Conservation (phyloP, 2,113 vertebrate genomes). For the Grammomys dolichurus region DNA sequence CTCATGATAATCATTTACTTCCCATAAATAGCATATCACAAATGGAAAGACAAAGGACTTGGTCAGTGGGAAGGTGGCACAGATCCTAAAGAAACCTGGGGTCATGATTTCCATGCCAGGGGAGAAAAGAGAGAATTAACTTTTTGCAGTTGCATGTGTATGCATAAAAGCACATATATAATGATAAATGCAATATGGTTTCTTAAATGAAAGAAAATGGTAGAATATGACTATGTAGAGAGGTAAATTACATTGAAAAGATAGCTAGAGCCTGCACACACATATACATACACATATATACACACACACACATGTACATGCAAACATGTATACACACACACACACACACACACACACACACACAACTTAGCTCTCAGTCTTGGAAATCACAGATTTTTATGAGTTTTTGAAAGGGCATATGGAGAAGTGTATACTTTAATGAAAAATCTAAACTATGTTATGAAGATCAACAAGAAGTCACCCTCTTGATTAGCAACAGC, state of each 20-base stretch:
- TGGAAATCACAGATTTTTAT: neutral
- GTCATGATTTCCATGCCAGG: neutral
- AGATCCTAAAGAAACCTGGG: neutral
- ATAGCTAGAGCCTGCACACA: neutral
- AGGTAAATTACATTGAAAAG: neutral
- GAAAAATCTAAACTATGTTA: conserved; percentile 59
- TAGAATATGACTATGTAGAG: neutral
- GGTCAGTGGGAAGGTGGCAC: neutral
- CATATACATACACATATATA: too few species aligned
- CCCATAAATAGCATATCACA: neutral
- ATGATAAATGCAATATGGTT: neutral
- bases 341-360: too few species aligned
- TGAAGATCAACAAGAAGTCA: conserved; percentile 48
- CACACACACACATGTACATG: neutral
- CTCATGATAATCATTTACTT: neutral
- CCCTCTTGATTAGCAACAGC: neutral
- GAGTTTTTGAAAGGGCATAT: neutral
- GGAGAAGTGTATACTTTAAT: neutral
- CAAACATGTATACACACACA: neutral
- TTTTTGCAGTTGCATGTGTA: neutral
- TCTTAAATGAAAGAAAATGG: neutral
- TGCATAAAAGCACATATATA: neutral
- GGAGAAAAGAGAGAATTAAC: neutral
- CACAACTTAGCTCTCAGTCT: conserved; percentile 4
- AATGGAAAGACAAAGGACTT: neutral